Conservation (phyloP, 2,888 invertebrate genomes). For the Ennomos erosarius region DNA sequence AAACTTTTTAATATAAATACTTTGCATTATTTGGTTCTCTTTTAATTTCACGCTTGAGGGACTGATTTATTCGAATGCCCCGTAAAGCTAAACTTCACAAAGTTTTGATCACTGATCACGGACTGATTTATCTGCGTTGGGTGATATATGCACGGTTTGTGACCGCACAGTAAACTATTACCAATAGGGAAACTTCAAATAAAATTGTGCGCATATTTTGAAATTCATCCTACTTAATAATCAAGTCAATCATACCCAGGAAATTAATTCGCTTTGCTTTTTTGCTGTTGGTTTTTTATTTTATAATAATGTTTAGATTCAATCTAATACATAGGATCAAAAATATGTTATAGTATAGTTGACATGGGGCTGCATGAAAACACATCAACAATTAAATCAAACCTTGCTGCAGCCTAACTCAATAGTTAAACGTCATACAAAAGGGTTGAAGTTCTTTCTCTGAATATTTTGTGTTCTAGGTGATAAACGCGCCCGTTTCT, state of each 20-base stretch:
- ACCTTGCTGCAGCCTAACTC: too few relatives aligned
- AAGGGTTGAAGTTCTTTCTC: neutral
- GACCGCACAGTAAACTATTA: slow-evolving; percentile 36
- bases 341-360: too few relatives aligned
- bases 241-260: too few relatives aligned
- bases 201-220: slow-evolving; percentile 12
- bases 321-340: too few relatives aligned
- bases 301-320: too few relatives aligned
- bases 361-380: too few relatives aligned
- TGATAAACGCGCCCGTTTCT: slow-evolving; percentile 28
- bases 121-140: slow-evolving; percentile 61
- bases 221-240: too few relatives aligned
- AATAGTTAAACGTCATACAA: neutral
- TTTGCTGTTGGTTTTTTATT: too few relatives aligned
- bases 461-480: slow-evolving; percentile 25
- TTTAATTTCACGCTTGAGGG: slow-evolving; percentile 67
- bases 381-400: too few relatives aligned
- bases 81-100: slow-evolving; percentile 68
- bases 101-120: slow-evolving; percentile 70
- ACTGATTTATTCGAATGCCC: slow-evolving; percentile 68
- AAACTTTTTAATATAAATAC: slow-evolving; percentile 55
- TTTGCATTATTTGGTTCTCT: slow-evolving; percentile 56
- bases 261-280: too few relatives aligned
- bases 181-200: slow-evolving; percentile 32
- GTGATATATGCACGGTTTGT: slow-evolving; percentile 57